These are phyloP conservation scores for Brachyptera risi DNA, from an alignment of 2,888 invertebrate genomes.

Conservation along the genomic window DNA sequence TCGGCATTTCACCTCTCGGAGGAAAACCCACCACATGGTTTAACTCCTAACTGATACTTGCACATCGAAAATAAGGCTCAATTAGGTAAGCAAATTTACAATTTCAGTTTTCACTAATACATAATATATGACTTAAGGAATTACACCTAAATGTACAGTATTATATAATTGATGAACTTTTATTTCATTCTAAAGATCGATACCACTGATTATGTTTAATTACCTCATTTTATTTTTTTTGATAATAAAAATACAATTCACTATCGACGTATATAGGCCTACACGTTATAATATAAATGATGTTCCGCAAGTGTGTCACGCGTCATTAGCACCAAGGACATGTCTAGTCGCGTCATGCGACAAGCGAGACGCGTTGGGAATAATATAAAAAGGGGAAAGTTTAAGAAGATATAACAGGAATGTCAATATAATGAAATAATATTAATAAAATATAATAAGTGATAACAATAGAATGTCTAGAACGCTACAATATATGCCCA, in stretches of 20 bases:
- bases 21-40: no score
- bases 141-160: no score
- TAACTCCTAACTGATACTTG: no score
- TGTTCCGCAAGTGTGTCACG: conserved; percentile 2
- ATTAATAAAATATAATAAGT: background rate
- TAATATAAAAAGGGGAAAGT: conserved; percentile 13
- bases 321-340: conserved; percentile 9
- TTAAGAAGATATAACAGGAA: conserved; percentile 16
- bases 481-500: no score
- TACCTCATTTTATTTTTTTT: background rate
- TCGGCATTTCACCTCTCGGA: no score
- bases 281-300: background rate
- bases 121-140: no score
- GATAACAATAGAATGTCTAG: no score
- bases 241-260: conserved; percentile 19
- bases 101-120: no score
- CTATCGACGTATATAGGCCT: conserved; percentile 9
- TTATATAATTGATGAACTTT: no score
- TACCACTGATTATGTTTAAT: background rate
- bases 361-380: background rate
- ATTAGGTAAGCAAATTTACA: no score
- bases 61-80: no score
- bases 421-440: conserved; percentile 15
- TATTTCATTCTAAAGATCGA: background rate
- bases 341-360: background rate